Conservation (phyloP, 2,888 invertebrate species). For the Cheilosia scutellata region DNA sequence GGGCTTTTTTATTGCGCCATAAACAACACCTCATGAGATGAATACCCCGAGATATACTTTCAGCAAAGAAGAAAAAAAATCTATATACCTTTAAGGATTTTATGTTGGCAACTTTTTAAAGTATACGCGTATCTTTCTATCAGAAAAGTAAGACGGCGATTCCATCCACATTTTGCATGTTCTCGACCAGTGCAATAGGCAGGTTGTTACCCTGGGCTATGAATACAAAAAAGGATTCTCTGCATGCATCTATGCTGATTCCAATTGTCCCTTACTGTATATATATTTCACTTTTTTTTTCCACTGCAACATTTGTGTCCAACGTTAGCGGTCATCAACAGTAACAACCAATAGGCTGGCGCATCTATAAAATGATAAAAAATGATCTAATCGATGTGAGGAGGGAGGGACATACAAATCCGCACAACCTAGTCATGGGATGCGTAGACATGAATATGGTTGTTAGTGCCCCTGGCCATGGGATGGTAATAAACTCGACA, state of each 20-base stretch:
- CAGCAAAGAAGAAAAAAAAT: neutral
- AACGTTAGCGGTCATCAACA: slow-evolving; percentile 31
- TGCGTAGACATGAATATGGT: slow-evolving; percentile 28
- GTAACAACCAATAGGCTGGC: slow-evolving; percentile 39
- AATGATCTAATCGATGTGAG: slow-evolving; percentile 44
- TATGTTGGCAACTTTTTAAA: slow-evolving; percentile 56
- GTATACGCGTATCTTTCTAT: slow-evolving; percentile 25
- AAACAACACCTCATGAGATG: slow-evolving; percentile 74
- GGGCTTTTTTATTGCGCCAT: slow-evolving; percentile 68
- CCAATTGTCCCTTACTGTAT: neutral
- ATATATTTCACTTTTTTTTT: neutral
- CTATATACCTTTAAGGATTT: slow-evolving; percentile 45
- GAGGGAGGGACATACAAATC: neutral
- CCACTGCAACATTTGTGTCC: slow-evolving; percentile 14
- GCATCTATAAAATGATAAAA: slow-evolving; percentile 44
- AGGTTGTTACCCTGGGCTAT: slow-evolving; percentile 53
- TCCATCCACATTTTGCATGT: neutral
- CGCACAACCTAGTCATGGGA: neutral
- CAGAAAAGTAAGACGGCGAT: slow-evolving; percentile 12
- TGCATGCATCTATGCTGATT: neutral
- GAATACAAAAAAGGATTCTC: slow-evolving; percentile 13
- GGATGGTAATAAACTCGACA: slow-evolving; percentile 32
- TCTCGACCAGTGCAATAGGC: slow-evolving; percentile 20
- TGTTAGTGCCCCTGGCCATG: slow-evolving; percentile 21
- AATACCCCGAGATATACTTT: slow-evolving; percentile 18